Percentiles rank a stretch among this genome's conserved stretches.
phyloP scores from a whole-genome alignment of 2,888 invertebrate species.

The Maniola hyperantus region DNA sequence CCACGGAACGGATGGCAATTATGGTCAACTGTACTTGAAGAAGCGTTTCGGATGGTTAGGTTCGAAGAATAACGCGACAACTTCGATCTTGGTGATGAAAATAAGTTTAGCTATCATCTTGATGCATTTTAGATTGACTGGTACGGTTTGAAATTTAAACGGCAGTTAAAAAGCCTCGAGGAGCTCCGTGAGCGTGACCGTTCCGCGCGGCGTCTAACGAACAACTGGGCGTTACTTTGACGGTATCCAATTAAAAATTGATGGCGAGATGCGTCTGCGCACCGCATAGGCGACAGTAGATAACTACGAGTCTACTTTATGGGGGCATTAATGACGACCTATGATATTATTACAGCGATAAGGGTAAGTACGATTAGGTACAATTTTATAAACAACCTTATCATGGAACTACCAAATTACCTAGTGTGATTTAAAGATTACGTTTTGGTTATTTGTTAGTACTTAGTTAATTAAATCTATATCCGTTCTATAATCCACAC shows the following conservation, averaged over 20 bases:
- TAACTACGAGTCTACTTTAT: background rate
- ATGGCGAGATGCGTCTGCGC: constrained; percentile 25
- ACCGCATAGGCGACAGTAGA: background rate
- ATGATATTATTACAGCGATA: background rate
- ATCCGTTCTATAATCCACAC: too few relatives aligned
- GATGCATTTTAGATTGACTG: constrained; percentile 68
- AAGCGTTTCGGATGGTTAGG: constrained; percentile 76
- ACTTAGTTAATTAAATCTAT: too few relatives aligned
- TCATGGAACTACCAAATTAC: background rate
- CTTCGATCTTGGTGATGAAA: constrained; percentile 65
- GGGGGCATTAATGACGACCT: background rate
- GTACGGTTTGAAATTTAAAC: constrained; percentile 10
- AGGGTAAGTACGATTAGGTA: background rate
- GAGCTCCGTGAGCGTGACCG: constrained; percentile 24
- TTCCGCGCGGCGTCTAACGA: constrained; percentile 14
- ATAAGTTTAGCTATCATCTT: constrained; percentile 75
- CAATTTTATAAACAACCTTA: background rate
- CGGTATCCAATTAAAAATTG: constrained; percentile 23
- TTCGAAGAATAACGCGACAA: constrained; percentile 69
- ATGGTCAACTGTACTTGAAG: constrained; percentile 79
- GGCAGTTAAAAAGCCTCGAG: background rate
- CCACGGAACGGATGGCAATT: constrained; percentile 37
- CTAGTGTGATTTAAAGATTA: background rate
- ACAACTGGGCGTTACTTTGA: constrained; percentile 22
- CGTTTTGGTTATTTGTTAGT: too few relatives aligned